These are phyloP conservation scores for Microcebus ravelobensis DNA, from an alignment of 2,113 vertebrate species.

Conservation along the genomic window DNA sequence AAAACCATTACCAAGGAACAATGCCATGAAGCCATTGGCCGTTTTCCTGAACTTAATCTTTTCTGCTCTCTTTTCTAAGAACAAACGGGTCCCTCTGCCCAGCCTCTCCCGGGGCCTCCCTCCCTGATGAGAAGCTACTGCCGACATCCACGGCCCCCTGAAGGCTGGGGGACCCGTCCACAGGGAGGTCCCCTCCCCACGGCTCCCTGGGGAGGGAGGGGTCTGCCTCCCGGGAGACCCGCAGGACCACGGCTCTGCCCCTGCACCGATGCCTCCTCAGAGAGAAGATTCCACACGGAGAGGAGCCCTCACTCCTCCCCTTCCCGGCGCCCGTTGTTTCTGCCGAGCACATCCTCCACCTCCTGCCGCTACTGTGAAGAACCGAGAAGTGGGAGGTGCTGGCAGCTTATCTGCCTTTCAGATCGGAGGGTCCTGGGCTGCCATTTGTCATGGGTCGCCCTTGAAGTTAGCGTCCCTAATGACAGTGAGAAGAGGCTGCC, in stretches of 20 bases:
- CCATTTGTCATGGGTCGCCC: not conserved
- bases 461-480: not conserved
- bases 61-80: not conserved
- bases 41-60: not conserved
- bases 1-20: fast-evolving
- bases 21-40: not conserved
- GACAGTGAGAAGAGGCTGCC: too few species aligned
- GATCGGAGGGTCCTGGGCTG: not conserved
- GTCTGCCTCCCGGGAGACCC: not conserved
- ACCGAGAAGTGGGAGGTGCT: not conserved
- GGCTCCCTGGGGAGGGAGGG: fast-evolving
- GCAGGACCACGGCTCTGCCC: fast-evolving
- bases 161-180: fast-evolving
- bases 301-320: fast-evolving
- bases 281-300: fast-evolving
- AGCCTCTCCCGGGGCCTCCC: not conserved
- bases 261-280: fast-evolving
- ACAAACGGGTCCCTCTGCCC: not conserved
- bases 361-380: not conserved
- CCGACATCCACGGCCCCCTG: fast-evolving
- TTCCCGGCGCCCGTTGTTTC: fast-evolving
- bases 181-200: fast-evolving
- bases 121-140: not conserved
- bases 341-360: not conserved
- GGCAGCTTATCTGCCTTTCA: fast-evolving